Evolutionary conservation across 2,113 vertebrate genomes (phyloP), one percentile per base, ranked within the genome.

Genomic region (Loxodonta africana): DNA sequence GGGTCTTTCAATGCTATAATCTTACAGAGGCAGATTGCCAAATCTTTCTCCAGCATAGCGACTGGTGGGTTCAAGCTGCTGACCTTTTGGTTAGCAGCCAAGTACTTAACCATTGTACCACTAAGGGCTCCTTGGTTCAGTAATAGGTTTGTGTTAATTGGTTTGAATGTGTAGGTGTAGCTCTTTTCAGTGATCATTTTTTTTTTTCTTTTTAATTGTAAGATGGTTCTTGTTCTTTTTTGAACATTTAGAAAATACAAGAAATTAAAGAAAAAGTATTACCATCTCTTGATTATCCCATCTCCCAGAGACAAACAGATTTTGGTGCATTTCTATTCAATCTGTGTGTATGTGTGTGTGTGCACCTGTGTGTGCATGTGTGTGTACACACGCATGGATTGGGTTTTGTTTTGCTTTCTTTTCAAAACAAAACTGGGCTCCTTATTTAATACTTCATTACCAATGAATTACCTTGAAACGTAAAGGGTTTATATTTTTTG

Each of bases 401-500:
- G 1, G 18, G 93, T 88, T 83, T 90, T 90, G 48, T 86, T 93
- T 95, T 89, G 46, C 30, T 95, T 93, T 97, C 63, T 90, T 94
- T 97, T 82, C 82, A 92, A 74, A 94, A 94, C 44, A 88, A 96
- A 91, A 78, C 44, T 82, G 78, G 84, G 26, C 65, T 88, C 65
- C 46, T 80, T 30, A 80, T 92, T 85, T 88, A 85, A 85, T 92
- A 85, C 15, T 33, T 48, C 67, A 90, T 74, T 94, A 26, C 53
- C 28, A 84, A 18, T 33, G 90, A 92, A 98, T 94, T 97, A 88
- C 80, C 67, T 87, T 83, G 73, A 80, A 93, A 84, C 74, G 86
- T 83, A 94, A 95, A 91, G 80, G 57, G 57, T 85, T 95, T 44
- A 14, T 93, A 51, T 82, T 80, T 95, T 96, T 44, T 25, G 37